These are phyloP conservation scores for Acanthosepion lycidas DNA, from an alignment of 2,888 invertebrate genomes.

Conservation along the genomic window DNA sequence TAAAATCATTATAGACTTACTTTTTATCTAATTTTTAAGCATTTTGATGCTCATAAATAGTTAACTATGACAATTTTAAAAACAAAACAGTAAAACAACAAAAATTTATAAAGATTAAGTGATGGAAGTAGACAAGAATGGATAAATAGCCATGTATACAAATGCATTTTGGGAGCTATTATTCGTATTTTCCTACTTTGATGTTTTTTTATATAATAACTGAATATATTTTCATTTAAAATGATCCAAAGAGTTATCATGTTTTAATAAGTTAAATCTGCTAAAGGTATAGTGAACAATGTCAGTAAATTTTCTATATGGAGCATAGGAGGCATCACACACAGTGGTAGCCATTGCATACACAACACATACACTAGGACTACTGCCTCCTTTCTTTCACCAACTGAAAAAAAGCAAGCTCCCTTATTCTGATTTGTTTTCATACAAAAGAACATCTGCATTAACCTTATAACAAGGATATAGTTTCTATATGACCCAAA, in stretches of 20 bases:
- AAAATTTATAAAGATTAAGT: neutral
- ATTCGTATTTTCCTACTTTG: neutral
- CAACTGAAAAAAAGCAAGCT: neutral
- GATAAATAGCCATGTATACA: neutral
- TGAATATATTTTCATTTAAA: neutral
- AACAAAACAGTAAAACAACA: neutral
- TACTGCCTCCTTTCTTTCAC: constrained; percentile 15
- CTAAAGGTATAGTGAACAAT: neutral
- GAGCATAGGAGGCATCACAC: neutral
- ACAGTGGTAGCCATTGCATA: neutral
- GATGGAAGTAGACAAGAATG: neutral
- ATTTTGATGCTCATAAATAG: neutral
- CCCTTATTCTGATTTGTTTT: neutral
- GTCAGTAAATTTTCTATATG: neutral
- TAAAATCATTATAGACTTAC: neutral
- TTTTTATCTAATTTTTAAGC: neutral
- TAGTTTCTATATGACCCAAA: neutral
- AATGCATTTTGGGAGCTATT: neutral
- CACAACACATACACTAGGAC: neutral
- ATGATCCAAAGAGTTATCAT: neutral
- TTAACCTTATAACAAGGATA: neutral
- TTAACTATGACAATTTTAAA: neutral
- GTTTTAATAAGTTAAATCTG: neutral
- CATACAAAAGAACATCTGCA: neutral
- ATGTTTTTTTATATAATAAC: neutral